Conservation (phyloP, 2,888 invertebrate species). For the Endomychus coccineus region DNA sequence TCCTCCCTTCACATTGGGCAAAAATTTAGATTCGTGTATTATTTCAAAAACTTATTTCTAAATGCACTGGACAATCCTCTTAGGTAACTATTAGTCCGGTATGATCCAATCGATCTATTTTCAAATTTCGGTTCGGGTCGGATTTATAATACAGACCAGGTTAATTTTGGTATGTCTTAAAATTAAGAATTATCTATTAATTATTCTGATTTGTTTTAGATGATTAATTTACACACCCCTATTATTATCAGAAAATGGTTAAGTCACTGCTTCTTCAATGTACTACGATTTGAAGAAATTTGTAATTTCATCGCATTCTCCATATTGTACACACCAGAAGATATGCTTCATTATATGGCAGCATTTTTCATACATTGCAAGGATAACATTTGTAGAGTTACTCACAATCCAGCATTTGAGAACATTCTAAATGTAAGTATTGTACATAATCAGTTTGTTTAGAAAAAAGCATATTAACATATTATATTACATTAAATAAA, state of each 20-base stretch:
- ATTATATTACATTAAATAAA: too few species aligned
- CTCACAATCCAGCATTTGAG: conserved; percentile 14
- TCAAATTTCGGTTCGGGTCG: too few species aligned
- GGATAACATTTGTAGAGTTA: conserved; percentile 17
- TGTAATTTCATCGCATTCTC: conserved; percentile 24
- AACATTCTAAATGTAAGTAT: conserved; percentile 21
- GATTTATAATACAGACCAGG: too few species aligned
- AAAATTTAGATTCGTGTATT: too few species aligned
- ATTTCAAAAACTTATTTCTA: too few species aligned
- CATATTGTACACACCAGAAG: conserved; percentile 24
- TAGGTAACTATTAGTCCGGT: too few species aligned
- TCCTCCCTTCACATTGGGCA: too few species aligned
- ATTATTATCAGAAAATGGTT: conserved; percentile 22
- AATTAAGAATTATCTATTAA: background rate
- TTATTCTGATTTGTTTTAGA: conserved; percentile 14
- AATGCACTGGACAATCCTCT: too few species aligned
- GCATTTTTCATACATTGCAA: conserved; percentile 22
- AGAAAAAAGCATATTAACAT: too few species aligned
- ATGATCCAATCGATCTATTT: too few species aligned
- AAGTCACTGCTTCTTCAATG: conserved; percentile 25
- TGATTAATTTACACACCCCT: conserved; percentile 14
- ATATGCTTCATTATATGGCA: conserved; percentile 22
- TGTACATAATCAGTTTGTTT: background rate
- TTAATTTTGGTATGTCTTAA: background rate
- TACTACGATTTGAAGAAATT: conserved; percentile 24